phyloP scores from a whole-genome alignment of 2,888 invertebrate species.

The Drosophila colorata region DNA sequence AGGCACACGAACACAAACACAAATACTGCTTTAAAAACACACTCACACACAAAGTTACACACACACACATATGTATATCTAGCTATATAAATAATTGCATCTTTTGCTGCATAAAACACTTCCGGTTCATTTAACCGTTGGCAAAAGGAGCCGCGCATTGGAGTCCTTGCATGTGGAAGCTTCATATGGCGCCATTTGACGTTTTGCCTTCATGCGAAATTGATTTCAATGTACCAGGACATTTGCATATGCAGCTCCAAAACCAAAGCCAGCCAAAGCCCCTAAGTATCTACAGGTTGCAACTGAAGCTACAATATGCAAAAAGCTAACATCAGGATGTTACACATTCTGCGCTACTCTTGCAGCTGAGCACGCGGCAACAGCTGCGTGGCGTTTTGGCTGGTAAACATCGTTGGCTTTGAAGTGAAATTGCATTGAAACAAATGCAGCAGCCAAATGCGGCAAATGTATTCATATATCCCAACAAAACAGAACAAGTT shows the following conservation, averaged over 20 bases:
- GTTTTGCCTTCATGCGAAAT: conserved; percentile 44
- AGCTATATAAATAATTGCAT: conserved; percentile 55
- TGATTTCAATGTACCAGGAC: conserved; percentile 41
- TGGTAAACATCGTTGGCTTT: conserved; percentile 1
- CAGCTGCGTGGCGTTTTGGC: conserved; percentile 10
- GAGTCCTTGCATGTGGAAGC: conserved; percentile 18
- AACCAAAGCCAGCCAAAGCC: conserved; percentile 3
- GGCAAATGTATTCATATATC: conserved; percentile 19
- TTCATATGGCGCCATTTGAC: conserved; percentile 48
- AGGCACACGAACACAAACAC: conserved; percentile 16
- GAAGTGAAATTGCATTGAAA: conserved; percentile 11
- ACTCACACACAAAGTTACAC: conserved; percentile 1
- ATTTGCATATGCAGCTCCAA: conserved; percentile 35
- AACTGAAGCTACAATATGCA: conserved; percentile 24
- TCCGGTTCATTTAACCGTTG: conserved; percentile 72
- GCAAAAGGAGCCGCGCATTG: conserved; percentile 18
- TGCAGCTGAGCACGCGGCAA: not conserved
- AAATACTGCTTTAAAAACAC: conserved; percentile 1
- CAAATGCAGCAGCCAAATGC: not conserved
- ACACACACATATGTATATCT: conserved; percentile 7
- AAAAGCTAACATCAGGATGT: conserved; percentile 14
- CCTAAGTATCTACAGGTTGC: conserved; percentile 22
- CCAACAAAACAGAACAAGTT: not conserved
- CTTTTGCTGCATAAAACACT: conserved; percentile 65
- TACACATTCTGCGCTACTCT: conserved; percentile 9